phyloP scores from a whole-genome alignment of 2,888 invertebrate genomes.

The Xanthia icteritia region DNA sequence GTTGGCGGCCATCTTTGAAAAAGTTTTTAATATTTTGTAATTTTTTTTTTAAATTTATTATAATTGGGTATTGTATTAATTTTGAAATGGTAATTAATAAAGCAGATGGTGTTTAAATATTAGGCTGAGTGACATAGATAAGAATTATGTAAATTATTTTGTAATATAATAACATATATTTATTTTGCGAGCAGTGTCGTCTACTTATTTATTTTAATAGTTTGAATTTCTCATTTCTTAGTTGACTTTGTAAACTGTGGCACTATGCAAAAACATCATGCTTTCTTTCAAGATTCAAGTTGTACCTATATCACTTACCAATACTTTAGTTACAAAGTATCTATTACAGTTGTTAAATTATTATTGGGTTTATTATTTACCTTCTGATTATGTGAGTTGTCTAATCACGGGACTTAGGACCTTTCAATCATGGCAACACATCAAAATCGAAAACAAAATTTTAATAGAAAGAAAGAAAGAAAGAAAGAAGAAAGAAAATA shows the following conservation, averaged over 20 bases:
- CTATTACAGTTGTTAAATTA: background rate
- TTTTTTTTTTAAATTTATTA: constrained; percentile 8
- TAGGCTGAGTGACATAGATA: constrained; percentile 8
- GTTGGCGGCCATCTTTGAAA: constrained; percentile 28
- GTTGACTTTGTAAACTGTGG: background rate
- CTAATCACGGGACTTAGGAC: background rate
- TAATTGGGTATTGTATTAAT: background rate
- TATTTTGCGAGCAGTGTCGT: background rate
- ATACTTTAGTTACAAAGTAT: background rate
- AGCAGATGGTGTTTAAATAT: constrained; percentile 26
- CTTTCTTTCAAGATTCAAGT: background rate
- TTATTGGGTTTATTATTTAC: background rate
- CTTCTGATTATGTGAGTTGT: background rate
- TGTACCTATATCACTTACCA: background rate
- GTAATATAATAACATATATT: background rate
- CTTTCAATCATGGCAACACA: background rate
- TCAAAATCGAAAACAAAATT: background rate
- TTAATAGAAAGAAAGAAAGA: too few species aligned
- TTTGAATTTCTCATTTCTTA: background rate
- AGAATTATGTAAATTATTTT: background rate
- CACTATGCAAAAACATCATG: background rate
- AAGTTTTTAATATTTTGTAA: background rate
- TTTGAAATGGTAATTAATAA: constrained; percentile 19
- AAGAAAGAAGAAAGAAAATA: too few species aligned
- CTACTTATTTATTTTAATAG: background rate